Percentiles rank a stretch among this genome's conserved stretches.
These are phyloP conservation scores for Panthera leo DNA, from an alignment of 2,113 vertebrate species.

Conservation along the genomic window DNA sequence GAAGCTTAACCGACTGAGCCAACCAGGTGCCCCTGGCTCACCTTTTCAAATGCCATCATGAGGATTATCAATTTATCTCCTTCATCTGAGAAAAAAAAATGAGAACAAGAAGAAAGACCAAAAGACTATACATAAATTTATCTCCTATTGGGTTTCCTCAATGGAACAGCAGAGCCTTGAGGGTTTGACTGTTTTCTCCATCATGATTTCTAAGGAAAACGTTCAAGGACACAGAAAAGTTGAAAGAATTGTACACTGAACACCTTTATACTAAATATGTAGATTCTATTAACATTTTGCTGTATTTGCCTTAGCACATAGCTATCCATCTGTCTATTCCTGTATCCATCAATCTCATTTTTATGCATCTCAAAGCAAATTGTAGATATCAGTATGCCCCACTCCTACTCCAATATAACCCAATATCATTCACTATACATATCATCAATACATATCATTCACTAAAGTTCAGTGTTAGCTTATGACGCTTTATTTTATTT, in stretches of 20 bases:
- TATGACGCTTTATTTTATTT: not conserved
- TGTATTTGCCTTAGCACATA: not conserved
- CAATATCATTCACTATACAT: not conserved
- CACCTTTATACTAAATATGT: not conserved
- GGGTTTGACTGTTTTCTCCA: not conserved
- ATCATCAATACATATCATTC: not conserved
- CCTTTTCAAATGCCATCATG: not conserved
- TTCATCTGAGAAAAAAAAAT: not conserved
- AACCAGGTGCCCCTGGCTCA: too few species aligned
- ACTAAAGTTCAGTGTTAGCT: not conserved
- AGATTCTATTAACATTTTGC: not conserved
- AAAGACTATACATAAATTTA: not conserved
- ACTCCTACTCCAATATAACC: not conserved
- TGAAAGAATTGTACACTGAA: not conserved
- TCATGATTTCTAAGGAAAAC: not conserved
- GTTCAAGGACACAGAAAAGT: not conserved
- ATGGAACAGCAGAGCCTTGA: not conserved
- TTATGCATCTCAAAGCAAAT: not conserved
- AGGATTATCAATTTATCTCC: not conserved
- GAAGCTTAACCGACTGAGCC: too few species aligned
- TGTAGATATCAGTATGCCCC: not conserved
- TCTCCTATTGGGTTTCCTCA: not conserved
- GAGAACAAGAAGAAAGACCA: not conserved
- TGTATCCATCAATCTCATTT: not conserved
- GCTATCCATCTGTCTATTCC: not conserved